Base-by-base conservation (phyloP, 2,113 vertebrate genomes). In the Podarcis raffonei region DNA sequence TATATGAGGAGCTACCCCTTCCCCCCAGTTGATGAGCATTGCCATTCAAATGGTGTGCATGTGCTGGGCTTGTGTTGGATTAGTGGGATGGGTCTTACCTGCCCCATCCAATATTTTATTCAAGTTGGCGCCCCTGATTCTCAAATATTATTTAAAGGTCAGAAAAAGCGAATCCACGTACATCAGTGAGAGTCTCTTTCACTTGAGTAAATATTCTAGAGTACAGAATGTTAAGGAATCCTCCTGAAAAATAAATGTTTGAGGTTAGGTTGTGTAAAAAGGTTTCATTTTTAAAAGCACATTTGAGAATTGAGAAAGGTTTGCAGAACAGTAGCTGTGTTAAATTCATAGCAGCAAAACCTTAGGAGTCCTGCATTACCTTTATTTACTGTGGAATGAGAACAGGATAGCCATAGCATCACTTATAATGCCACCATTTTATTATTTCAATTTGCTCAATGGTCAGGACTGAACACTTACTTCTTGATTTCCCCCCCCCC, bases 161-260 rank as follows among this genome's bases (percentile, higher is more conserved):
- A 85, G 35, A 85, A 85, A 85, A 18, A 83, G 71, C 25, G 39
- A 48, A 76, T 75, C 72, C 12, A 66, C 37, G 83, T 30, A 75
- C 22, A 32, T 66, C 39, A 87, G 20, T 59, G 25, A 62, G 78
- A 62, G n/a, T 37, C 22, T 87, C 3, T 87, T 57, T 82, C 8
- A 65, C 25, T 23, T 81, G 37, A 82, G 57, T 81, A 82, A 85
- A 37, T 85, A 76, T 87, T 69, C 66, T 53, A 27, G n/a, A 53
- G 37, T 25, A 37, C 85, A 68, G 11, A 4, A 27, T 81, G 25
- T 39, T 81, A 87, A 39, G 8, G 15, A 71, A 80, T 80, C n/a
- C 78, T 72, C 78, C 59, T 81, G 78, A 71, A 69, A 59, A 87
- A 81, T 68, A 80, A 53, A 78, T 86, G 62, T 66, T 66, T 48